phyloP scores from a whole-genome alignment of 2,888 invertebrate genomes.

The Bombylius discolor region DNA sequence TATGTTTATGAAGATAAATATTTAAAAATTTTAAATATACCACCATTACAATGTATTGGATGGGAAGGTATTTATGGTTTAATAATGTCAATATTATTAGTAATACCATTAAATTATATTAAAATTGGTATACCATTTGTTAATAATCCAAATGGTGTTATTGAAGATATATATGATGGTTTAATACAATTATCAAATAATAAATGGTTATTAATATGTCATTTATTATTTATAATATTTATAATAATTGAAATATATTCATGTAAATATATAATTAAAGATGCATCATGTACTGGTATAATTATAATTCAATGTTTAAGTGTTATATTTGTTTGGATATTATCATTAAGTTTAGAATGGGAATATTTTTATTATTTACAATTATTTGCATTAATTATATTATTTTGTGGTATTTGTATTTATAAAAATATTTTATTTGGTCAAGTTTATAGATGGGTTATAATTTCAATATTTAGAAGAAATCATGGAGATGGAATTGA shows the following conservation, averaged over 20 bases:
- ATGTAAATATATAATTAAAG: slow-evolving; percentile 84
- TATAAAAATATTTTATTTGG: slow-evolving; percentile 55
- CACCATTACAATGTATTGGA: slow-evolving; percentile 82
- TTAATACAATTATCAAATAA: slow-evolving; percentile 62
- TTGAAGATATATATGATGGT: slow-evolving; percentile 80
- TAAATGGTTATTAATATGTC: slow-evolving; percentile 46
- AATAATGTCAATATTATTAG: slow-evolving; percentile 44
- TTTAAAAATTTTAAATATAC: slow-evolving; percentile 69
- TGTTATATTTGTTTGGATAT: slow-evolving; percentile 80
- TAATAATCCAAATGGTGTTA: slow-evolving; percentile 54
- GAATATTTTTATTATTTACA: slow-evolving; percentile 70
- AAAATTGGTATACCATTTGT: slow-evolving; percentile 64
- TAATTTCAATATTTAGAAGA: slow-evolving; percentile 22
- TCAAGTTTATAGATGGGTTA: slow-evolving; percentile 22
- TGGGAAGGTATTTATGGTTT: slow-evolving; percentile 83
- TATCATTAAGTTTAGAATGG: slow-evolving; percentile 61
- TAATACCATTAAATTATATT: slow-evolving; percentile 71
- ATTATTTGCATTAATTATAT: slow-evolving; percentile 59
- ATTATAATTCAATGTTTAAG: slow-evolving; percentile 83
- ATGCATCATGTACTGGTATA: slow-evolving; percentile 81
- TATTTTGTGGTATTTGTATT: slow-evolving; percentile 68
- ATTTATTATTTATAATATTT: slow-evolving; percentile 58
- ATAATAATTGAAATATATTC: slow-evolving; percentile 91
- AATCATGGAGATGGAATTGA: slow-evolving; percentile 23
- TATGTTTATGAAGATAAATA: slow-evolving; percentile 94